Conservation (phyloP, 2,797 vertebrate genomes). For the Malurus splendens region DNA sequence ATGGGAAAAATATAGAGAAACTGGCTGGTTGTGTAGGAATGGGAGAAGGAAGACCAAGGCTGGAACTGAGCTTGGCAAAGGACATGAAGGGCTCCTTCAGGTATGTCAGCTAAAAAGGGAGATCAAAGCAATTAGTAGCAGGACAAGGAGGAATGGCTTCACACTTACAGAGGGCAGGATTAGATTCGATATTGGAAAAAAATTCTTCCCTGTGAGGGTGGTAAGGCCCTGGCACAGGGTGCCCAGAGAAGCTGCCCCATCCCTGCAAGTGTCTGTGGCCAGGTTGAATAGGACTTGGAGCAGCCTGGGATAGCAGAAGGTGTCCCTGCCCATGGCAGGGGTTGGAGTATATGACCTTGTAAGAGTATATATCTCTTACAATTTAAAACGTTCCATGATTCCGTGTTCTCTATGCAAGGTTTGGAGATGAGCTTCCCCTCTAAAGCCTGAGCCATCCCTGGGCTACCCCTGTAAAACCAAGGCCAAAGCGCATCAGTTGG, state of each 20-base stretch:
- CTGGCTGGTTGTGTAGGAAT: fast-evolving
- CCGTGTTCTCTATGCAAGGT: background rate
- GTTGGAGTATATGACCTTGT: background rate
- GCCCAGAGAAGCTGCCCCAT: background rate
- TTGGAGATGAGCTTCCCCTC: background rate
- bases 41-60: background rate
- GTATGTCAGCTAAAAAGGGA: background rate
- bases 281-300: fast-evolving
- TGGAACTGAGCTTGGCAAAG: background rate
- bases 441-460: background rate
- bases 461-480: background rate
- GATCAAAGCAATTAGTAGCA: background rate
- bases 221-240: background rate
- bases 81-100: background rate
- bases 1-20: background rate
- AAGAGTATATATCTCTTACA: background rate
- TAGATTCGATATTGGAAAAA: background rate
- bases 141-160: background rate
- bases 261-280: background rate
- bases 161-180: background rate
- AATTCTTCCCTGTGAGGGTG: background rate
- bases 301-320: background rate
- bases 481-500: fast-evolving
- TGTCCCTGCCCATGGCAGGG: background rate
- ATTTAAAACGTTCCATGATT: background rate